A percentile compares a stretch with the other conserved stretches of the same genome.
These are phyloP conservation scores for Galeruca laticollis DNA, from an alignment of 2,888 invertebrate species.

Conservation along the genomic window DNA sequence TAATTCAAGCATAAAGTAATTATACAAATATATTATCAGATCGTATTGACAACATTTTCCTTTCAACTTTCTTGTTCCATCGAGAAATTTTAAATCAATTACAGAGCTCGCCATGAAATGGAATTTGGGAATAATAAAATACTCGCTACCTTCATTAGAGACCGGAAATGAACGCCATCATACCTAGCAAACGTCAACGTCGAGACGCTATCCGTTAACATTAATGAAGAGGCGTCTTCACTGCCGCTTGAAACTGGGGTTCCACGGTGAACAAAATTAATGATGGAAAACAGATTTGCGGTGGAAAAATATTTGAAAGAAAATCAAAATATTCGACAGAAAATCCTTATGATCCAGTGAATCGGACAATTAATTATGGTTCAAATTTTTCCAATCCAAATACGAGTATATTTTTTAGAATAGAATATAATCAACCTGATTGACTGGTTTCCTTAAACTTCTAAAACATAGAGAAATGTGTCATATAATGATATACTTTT, in stretches of 20 bases:
- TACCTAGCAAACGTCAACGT: not conserved
- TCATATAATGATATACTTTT: too few relatives aligned
- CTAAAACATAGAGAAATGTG: too few relatives aligned
- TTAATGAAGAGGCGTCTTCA: slow-evolving; percentile 12
- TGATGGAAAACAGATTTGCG: not conserved
- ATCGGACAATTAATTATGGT: not conserved
- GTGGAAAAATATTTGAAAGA: not conserved
- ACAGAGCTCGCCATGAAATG: not conserved
- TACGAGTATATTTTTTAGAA: too few relatives aligned
- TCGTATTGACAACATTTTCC: too few relatives aligned
- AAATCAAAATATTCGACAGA: not conserved
- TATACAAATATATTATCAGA: too few relatives aligned
- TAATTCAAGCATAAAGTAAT: too few relatives aligned
- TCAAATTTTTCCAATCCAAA: too few relatives aligned
- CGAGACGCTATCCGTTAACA: slow-evolving; percentile 6
- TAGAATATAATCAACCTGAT: too few relatives aligned
- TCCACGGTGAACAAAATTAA: slow-evolving; percentile 3
- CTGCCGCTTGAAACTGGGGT: not conserved
- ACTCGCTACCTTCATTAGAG: not conserved
- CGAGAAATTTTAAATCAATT: not conserved
- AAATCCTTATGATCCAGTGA: not conserved
- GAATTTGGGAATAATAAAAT: slow-evolving; percentile 6
- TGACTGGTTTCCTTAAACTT: too few relatives aligned
- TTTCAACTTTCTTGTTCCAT: too few relatives aligned
- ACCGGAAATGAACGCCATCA: not conserved